Evolutionary conservation across 92 coral and sea anemone species (phyloP), one percentile per base, ranked within the genome.

Genomic region (Hydrozoanthus gracilis): DNA sequence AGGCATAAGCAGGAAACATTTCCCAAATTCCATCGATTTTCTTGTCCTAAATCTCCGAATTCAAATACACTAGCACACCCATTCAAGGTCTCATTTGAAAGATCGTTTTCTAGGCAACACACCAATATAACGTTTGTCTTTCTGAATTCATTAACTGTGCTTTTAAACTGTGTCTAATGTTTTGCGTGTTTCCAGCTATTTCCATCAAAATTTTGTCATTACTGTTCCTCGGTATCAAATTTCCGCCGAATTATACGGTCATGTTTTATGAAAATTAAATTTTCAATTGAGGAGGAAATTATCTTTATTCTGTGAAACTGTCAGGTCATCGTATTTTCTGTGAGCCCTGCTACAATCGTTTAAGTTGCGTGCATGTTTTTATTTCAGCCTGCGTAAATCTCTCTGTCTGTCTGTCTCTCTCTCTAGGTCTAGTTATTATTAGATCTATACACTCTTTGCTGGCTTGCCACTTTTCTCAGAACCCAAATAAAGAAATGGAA

Each of bases 331-430:
- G 70, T 64, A 64, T 15, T 64, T 64, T 64, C 70, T 64, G 70
- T 64, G 70, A 64, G 70, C 70, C 14, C 70, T 64, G 14, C 5
- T 64, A 64, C 70, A 64, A 64, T 64, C 70, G 70, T 52, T 52
- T 64, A 64, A 64, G 70, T 64, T 64, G 9, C n/a, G n/a, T 64
- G 70, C n/a, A 64, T 16, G 70, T 12, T 64, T 64, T 64, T 12
- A 64, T 16, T 64, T 64, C 70, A 64, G 5, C 70, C 70, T 64
- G 70, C 5, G 70, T 4, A 64, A 64, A 64, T 64, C 70, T 64
- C 20, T 64, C 70, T 64, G n/a, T 64, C 70, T 64, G n/a, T 64
- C 70, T 64, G n/a, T 64, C 70, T 64, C 70, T 64, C 70, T 64
- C 70, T 64, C 70, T 64, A n/a, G n/a, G n/a, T n/a, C n/a, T n/a